Conservation (phyloP, 2,888 invertebrate genomes). For the Drosophila prostipennis region DNA sequence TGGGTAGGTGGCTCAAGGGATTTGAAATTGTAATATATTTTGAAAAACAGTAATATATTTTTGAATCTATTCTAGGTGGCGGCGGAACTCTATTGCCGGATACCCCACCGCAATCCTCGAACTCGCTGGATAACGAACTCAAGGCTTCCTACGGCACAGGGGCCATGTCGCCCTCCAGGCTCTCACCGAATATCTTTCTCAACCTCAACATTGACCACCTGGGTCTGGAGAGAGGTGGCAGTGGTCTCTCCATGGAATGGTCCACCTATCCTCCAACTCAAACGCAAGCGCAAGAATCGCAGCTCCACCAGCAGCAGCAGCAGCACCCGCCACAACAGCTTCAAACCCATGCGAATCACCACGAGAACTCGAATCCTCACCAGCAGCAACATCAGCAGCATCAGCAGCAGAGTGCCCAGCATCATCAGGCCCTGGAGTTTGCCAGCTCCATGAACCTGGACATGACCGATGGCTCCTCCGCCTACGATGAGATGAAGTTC, state of each 20-base stretch:
- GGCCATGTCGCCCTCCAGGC: slow-evolving; percentile 81
- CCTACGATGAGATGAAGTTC: slow-evolving; percentile 84
- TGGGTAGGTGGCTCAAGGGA: slow-evolving; percentile 65
- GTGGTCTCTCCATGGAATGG: slow-evolving; percentile 84
- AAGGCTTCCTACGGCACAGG: slow-evolving; percentile 75
- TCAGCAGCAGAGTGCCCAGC: slow-evolving; percentile 30
- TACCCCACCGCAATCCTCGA: slow-evolving; percentile 82
- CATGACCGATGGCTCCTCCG: slow-evolving; percentile 70
- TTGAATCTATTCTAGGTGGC: slow-evolving; percentile 61
- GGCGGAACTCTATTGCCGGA: slow-evolving; percentile 81
- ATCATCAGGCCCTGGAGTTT: slow-evolving; percentile 53
- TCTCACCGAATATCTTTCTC: slow-evolving; percentile 84
- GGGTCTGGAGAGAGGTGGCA: slow-evolving; percentile 82
- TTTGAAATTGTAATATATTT: not conserved
- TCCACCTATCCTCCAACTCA: slow-evolving; percentile 74
- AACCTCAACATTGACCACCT: slow-evolving; percentile 84
- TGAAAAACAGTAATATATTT: not conserved
- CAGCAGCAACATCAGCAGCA: slow-evolving; percentile 32
- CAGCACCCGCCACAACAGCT: slow-evolving; percentile 40
- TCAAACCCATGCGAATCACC: slow-evolving; percentile 1
- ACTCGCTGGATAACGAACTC: slow-evolving; percentile 82
- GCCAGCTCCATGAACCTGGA: slow-evolving; percentile 75
- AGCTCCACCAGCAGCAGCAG: slow-evolving; percentile 44
- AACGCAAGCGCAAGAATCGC: slow-evolving; percentile 38
- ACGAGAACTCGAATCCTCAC: slow-evolving; percentile 36